These are phyloP conservation scores for Pelochelys cantorii DNA, from an alignment of 2,797 vertebrate genomes.

Conservation along the genomic window DNA sequence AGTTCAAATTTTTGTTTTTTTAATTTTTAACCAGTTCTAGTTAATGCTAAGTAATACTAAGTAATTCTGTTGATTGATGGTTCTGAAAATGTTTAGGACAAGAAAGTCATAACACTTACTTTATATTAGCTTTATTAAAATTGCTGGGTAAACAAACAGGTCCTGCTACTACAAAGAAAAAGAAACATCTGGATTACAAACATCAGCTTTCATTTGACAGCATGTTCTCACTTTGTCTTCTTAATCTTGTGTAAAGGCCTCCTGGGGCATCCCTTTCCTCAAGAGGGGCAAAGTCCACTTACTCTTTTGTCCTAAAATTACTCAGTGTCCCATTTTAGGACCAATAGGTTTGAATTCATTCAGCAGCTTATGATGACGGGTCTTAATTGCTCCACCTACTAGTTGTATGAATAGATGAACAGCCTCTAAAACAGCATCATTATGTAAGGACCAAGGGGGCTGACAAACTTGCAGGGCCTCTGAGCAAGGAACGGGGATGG, in stretches of 20 bases:
- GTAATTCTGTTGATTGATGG: background rate
- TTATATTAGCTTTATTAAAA: background rate
- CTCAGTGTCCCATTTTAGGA: background rate
- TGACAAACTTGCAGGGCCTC: too few relatives aligned
- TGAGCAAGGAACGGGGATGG: too few relatives aligned
- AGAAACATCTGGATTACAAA: background rate
- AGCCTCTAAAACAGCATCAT: background rate
- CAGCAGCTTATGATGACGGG: background rate
- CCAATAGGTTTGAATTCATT: background rate
- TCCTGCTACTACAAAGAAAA: background rate
- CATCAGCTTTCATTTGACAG: background rate
- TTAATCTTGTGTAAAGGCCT: background rate
- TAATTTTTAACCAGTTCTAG: background rate
- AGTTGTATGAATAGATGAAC: fast-evolving
- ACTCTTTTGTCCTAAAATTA: background rate
- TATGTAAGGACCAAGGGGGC: too few relatives aligned
- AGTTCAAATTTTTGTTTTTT: background rate
- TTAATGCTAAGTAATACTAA: too few relatives aligned
- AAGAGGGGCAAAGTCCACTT: background rate
- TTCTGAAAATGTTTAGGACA: background rate
- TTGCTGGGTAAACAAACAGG: background rate
- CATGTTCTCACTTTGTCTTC: background rate
- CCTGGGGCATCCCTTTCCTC: too few relatives aligned
- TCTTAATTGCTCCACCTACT: background rate
- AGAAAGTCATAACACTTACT: background rate